Percentiles rank a stretch among this genome's conserved stretches.
phyloP scores from a whole-genome alignment of 2,888 invertebrate genomes.

The Tetropium fuscum region DNA sequence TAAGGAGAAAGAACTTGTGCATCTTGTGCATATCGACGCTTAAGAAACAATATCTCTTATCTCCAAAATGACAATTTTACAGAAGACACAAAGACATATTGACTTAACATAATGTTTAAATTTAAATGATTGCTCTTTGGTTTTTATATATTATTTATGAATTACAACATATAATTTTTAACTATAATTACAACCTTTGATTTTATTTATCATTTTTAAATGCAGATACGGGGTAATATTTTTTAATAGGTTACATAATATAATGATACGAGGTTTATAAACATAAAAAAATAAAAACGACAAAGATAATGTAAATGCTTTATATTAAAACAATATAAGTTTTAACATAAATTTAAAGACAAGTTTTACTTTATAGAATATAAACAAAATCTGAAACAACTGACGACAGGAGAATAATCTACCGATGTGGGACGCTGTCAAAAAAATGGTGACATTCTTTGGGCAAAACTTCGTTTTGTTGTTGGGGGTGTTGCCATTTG shows the following conservation, averaged over 20 bases:
- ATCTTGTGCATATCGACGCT: too few relatives aligned
- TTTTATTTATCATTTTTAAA: neutral
- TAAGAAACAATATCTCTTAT: too few relatives aligned
- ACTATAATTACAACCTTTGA: neutral
- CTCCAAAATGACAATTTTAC: constrained; percentile 5
- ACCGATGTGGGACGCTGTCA: constrained; percentile 11
- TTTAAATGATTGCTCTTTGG: neutral
- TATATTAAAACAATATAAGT: neutral
- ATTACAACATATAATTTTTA: neutral
- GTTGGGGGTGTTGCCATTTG: constrained; percentile 21
- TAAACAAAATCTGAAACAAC: neutral
- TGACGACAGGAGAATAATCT: neutral
- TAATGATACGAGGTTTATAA: neutral
- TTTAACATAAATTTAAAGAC: neutral
- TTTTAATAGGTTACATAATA: neutral
- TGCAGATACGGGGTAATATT: neutral
- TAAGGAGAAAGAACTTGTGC: too few relatives aligned
- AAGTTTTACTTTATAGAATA: neutral
- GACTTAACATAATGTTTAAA: neutral
- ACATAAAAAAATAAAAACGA: neutral
- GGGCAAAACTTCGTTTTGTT: constrained; percentile 14
- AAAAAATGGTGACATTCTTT: constrained; percentile 24
- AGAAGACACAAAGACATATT: neutral
- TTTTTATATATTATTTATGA: neutral
- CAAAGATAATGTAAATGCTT: too few relatives aligned